phyloP scores from a whole-genome alignment of 2,113 vertebrate genomes.

The Cheirogaleus medius region DNA sequence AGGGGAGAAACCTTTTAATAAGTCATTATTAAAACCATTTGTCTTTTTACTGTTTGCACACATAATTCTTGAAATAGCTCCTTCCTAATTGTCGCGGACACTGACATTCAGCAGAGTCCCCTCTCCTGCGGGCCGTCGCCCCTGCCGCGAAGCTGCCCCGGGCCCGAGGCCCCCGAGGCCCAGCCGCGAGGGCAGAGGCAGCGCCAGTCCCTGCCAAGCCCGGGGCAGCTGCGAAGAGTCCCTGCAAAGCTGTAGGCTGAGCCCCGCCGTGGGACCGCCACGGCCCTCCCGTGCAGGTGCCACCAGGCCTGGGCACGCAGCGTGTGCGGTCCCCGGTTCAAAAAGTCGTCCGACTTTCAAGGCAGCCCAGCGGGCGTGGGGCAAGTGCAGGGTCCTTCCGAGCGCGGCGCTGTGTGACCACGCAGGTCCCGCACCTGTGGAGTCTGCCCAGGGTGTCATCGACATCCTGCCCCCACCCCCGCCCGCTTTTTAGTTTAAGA shows the following conservation, averaged over 20 bases:
- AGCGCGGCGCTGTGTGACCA: too few relatives aligned
- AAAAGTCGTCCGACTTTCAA: rapidly evolving
- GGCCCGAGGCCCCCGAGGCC: not conserved
- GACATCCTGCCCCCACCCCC: rapidly evolving
- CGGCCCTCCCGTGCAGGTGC: not conserved
- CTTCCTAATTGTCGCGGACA: not conserved
- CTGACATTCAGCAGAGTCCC: not conserved
- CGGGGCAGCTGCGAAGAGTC: not conserved
- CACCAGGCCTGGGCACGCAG: rapidly evolving
- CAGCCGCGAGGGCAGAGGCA: not conserved
- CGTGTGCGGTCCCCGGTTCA: rapidly evolving
- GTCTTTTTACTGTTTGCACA: slow-evolving; percentile 23
- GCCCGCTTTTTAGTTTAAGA: not conserved
- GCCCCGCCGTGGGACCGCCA: not conserved
- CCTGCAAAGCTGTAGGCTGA: not conserved
- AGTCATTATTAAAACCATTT: slow-evolving; percentile 52
- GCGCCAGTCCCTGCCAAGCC: not conserved
- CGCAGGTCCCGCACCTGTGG: not conserved
- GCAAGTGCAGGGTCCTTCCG: rapidly evolving
- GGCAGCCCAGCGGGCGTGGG: rapidly evolving
- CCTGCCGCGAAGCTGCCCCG: not conserved
- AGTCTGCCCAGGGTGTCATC: not conserved
- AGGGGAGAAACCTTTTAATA: slow-evolving; percentile 12
- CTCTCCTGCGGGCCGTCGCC: not conserved
- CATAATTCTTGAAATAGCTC: slow-evolving; percentile 23